These are phyloP conservation scores for Chelonoidis abingdonii DNA, from an alignment of 2,113 vertebrate genomes.

Conservation along the genomic window DNA sequence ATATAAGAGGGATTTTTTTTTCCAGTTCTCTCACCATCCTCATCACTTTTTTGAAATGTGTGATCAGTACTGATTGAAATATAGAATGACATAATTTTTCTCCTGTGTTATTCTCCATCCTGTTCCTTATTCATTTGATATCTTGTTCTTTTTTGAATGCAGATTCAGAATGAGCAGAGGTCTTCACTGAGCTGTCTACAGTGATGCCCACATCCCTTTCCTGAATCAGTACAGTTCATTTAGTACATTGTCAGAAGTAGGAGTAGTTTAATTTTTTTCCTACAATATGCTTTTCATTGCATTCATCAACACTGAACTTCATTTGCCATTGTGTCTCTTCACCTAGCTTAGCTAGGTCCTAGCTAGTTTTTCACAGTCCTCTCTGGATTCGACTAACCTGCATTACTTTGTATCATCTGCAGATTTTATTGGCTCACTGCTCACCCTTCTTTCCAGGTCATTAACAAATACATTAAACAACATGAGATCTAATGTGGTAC, in stretches of 20 bases:
- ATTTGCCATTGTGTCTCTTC: neutral
- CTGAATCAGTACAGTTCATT: neutral
- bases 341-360: neutral
- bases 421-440: neutral
- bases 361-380: neutral
- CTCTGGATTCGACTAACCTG: neutral
- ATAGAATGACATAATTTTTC: neutral
- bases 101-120: neutral
- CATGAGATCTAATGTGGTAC: neutral
- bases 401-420: neutral
- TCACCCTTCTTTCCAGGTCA: neutral
- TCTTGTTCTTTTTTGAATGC: neutral
- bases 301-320: neutral
- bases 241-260: neutral
- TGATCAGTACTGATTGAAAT: neutral
- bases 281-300: neutral
- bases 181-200: neutral
- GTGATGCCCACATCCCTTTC: neutral
- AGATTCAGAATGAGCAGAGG: neutral
- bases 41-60: rapidly evolving
- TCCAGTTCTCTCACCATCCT: neutral
- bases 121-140: neutral
- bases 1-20: neutral
- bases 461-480: neutral
- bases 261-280: neutral